A percentile compares a stretch with the other conserved stretches of the same genome.
Evolutionary conservation across 2,888 invertebrate genomes (phyloP).

Genomic region (Amblyjoppa proteus): DNA sequence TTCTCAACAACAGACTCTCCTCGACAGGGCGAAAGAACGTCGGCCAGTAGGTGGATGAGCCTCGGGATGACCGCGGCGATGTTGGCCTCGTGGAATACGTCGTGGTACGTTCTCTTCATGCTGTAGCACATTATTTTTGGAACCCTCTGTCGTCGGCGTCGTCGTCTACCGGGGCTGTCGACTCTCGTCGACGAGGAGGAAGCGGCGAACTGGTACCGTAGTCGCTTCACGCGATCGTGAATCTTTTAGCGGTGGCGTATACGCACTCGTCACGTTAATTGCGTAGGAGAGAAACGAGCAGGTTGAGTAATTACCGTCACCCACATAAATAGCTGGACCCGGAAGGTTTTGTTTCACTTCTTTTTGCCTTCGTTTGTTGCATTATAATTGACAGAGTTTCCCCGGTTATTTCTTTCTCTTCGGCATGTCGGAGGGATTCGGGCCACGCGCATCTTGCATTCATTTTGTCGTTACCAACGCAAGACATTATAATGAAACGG

Average conservation of each 20-base stretch:
- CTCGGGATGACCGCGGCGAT: conserved; percentile 46
- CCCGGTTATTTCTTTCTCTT: not conserved
- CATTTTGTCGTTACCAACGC: not conserved
- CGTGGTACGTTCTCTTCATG: conserved; percentile 24
- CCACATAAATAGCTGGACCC: conserved; percentile 59
- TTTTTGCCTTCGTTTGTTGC: conserved; percentile 55
- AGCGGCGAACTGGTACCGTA: conserved; percentile 2
- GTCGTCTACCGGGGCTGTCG: conserved; percentile 19
- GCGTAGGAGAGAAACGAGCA: conserved; percentile 75
- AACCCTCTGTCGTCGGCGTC: conserved; percentile 50
- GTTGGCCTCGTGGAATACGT: conserved; percentile 27
- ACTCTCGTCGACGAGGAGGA: conserved; percentile 16
- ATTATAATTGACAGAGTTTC: conserved; percentile 68
- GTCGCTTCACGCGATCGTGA: conserved; percentile 72
- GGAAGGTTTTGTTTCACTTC: conserved; percentile 56
- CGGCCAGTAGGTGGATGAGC: conserved; percentile 42
- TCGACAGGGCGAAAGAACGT: conserved; percentile 33
- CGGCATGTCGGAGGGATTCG: not conserved
- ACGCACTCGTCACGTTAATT: conserved; percentile 77
- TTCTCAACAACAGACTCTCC: conserved; percentile 34
- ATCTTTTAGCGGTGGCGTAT: conserved; percentile 77
- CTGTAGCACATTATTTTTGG: conserved; percentile 63
- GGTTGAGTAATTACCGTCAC: conserved; percentile 64
- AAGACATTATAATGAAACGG: not conserved
- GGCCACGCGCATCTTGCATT: too few relatives aligned